phyloP scores from a whole-genome alignment of 2,113 vertebrate species.

The Ageneiosus marmoratus region DNA sequence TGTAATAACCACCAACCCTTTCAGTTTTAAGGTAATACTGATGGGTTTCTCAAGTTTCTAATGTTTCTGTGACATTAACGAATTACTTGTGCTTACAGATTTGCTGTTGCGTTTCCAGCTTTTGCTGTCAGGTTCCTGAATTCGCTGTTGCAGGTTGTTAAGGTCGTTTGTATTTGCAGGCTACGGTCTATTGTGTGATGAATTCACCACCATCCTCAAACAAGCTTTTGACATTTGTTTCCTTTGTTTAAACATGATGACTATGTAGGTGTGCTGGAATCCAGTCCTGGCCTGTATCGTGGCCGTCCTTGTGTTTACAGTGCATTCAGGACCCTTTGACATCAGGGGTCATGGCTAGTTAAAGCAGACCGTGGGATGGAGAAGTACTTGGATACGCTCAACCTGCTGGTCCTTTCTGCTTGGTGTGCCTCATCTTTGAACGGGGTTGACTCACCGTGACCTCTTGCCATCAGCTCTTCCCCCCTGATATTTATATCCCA shows the following conservation, averaged over 20 bases:
- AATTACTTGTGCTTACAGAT: too few relatives aligned
- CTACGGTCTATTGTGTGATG: neutral
- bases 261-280: conserved; percentile 61
- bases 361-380: conserved; percentile 58
- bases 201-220: conserved; percentile 49
- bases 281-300: conserved; percentile 56
- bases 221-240: conserved; percentile 63
- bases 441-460: conserved; percentile 17
- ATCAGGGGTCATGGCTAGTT: conserved; percentile 58
- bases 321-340: conserved; percentile 62
- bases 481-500: neutral
- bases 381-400: conserved; percentile 63
- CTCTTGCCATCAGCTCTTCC: neutral
- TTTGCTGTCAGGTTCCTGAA: neutral
- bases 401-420: conserved; percentile 3
- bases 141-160: neutral
- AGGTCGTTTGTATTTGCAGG: neutral
- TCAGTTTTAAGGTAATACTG: neutral
- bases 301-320: conserved; percentile 64
- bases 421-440: neutral
- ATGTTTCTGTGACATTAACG: too few relatives aligned
- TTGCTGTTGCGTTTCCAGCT: neutral
- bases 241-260: conserved; percentile 40
- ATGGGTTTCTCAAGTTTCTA: neutral
- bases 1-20: neutral